These are phyloP conservation scores for Gadopsis marmoratus DNA, from an alignment of 2,797 vertebrate species.

Conservation along the genomic window DNA sequence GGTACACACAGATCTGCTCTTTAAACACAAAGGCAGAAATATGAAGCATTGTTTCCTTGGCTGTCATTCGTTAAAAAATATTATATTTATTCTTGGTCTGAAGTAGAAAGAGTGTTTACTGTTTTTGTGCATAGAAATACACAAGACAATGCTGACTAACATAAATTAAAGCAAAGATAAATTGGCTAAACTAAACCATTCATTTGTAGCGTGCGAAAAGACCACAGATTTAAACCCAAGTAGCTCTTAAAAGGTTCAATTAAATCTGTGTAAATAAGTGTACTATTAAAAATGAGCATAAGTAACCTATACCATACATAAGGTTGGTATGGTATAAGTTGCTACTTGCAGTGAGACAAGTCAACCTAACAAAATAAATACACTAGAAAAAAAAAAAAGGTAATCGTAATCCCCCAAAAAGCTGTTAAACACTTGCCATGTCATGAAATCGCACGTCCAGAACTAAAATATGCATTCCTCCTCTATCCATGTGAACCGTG, in stretches of 20 bases:
- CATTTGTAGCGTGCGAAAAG: conserved; percentile 21
- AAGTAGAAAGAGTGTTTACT: conserved; percentile 52
- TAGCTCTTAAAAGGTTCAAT: conserved; percentile 28
- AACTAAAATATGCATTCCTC: conserved; percentile 67
- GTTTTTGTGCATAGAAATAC: conserved; percentile 36
- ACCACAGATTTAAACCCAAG: conserved; percentile 17
- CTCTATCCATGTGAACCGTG: conserved; percentile 36
- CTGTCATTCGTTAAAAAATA: conserved; percentile 70
- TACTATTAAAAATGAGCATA: conserved; percentile 3
- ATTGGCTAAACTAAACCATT: conserved; percentile 11
- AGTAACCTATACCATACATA: not conserved
- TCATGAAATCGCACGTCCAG: conserved; percentile 59
- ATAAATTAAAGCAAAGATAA: conserved; percentile 48
- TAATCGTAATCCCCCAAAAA: conserved; percentile 60
- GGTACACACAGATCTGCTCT: conserved; percentile 82
- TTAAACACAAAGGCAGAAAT: conserved; percentile 85
- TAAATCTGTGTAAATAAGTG: not conserved
- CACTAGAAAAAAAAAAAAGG: conserved; percentile 17
- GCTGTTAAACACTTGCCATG: conserved; percentile 67
- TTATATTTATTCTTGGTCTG: conserved; percentile 62
- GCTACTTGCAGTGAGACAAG: not conserved
- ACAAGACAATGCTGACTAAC: conserved; percentile 4
- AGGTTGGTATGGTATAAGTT: not conserved
- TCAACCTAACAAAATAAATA: conserved; percentile 52
- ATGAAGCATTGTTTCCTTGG: conserved; percentile 79